Evolutionary conservation across 2,888 invertebrate genomes (phyloP).

Genomic region (Scaptomyza polygonia): DNA sequence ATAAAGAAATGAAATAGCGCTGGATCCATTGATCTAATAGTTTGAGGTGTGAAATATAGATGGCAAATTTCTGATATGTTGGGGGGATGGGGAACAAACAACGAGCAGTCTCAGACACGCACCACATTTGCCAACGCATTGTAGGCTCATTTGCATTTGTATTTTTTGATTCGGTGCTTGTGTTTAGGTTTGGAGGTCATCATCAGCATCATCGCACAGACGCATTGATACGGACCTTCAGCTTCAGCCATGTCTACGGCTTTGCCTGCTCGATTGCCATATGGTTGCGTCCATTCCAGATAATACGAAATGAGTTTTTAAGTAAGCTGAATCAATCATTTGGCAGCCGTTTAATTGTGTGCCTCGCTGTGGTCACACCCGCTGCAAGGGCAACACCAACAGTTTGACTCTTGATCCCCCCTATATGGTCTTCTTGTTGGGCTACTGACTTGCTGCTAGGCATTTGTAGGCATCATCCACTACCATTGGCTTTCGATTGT

Average conservation of each 20-base stretch:
- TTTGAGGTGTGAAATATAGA: conserved; percentile 78
- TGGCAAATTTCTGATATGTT: conserved; percentile 20
- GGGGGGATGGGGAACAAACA: conserved; percentile 2
- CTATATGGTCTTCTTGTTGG: conserved; percentile 46
- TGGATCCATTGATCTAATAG: conserved; percentile 55
- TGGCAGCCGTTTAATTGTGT: conserved; percentile 65
- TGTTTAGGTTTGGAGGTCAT: conserved; percentile 47
- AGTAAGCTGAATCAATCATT: conserved; percentile 76
- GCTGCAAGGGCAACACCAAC: conserved; percentile 23
- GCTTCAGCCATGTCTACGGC: conserved; percentile 3
- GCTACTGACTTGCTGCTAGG: conserved; percentile 57
- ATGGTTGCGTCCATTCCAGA: conserved; percentile 59
- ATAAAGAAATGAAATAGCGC: conserved; percentile 54
- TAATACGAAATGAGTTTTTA: conserved; percentile 71
- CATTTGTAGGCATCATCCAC: conserved; percentile 21
- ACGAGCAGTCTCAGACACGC: conserved; percentile 10
- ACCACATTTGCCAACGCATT: conserved; percentile 72
- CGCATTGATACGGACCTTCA: conserved; percentile 56
- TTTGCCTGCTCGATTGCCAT: conserved; percentile 36
- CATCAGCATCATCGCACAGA: conserved; percentile 25
- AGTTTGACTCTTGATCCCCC: conserved; percentile 19
- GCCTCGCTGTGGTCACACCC: conserved; percentile 54
- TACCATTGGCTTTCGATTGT: conserved; percentile 40
- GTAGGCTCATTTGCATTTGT: conserved; percentile 65
- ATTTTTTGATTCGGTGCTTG: conserved; percentile 30